Evolutionary conservation across 2,113 vertebrate species (phyloP), one percentile per base, ranked within the genome.

Genomic region (Jacana jacana): DNA sequence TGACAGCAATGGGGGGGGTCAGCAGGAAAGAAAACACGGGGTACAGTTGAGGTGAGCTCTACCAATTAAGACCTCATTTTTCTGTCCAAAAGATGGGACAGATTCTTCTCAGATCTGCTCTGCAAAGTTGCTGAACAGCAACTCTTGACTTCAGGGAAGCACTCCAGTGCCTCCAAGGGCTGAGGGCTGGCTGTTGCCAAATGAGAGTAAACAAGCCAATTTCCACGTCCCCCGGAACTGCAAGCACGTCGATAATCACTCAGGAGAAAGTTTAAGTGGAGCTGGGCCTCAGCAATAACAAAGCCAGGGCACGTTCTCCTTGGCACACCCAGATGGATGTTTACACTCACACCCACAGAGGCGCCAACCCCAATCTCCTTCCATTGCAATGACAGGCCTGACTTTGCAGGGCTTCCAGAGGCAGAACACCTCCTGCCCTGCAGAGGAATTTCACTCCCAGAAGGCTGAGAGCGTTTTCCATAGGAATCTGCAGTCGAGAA

Each of bases 271-370:
- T 30, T 68, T 11, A 6, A 44, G 91, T 39, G 91, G 63, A 92
- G 95, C 87, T 0, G 18, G 52, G 81, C 61, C 49, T 73, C 7
- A 30, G 85, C 4, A 70, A 25, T 42, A 35, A 91, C 94, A 86
- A 83, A 84, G 84, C 81, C 78, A 44, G 92, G 92, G 91, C 94
- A 92, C 33, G 86, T 90, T 88, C 61, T 13, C 3, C 48, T n/a
- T 97, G 92, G 93, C 92, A 94, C 79, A 54, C 70, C 94, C 88
- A 65, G 83, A 11, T 28, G 76, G 72, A 55, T 95, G 77, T 95
- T 93, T 91, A 76, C 91, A 78, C 86, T 82, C 91, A 95, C 89
- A 51, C 76, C 94, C 95, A 89, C n/a, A 1, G 84, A 24, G n/a
- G 91, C 46, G 54, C 94, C 91, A 95, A 44, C 65, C 89, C 84